Evolutionary conservation across 2,113 vertebrate genomes (phyloP).

Genomic region (Porphyrio hochstetteri): DNA sequence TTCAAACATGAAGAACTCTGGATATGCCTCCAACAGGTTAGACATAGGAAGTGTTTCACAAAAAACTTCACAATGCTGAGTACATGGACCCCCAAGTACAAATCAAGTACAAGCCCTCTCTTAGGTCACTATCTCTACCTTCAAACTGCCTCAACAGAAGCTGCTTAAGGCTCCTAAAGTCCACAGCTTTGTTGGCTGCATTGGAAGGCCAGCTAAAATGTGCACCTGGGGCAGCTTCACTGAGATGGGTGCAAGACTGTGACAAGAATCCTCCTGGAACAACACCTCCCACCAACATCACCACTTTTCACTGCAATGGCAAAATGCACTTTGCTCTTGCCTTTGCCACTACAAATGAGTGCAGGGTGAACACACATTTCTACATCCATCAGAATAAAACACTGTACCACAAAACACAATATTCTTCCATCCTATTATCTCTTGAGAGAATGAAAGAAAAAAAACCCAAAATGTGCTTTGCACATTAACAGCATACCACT

Average conservation of each 20-base stretch:
- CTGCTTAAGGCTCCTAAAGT: not conserved
- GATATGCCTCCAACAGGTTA: not conserved
- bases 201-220: not conserved
- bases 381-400: not conserved
- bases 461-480: not conserved
- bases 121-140: not conserved
- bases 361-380: not conserved
- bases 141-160: not conserved
- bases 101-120: not conserved
- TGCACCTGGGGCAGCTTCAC: not conserved
- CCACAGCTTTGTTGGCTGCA: not conserved
- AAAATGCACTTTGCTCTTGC: not conserved
- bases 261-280: not conserved
- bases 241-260: not conserved
- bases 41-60: not conserved
- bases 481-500: not conserved
- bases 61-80: not conserved
- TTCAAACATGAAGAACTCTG: not conserved
- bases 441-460: not conserved
- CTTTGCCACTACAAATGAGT: not conserved
- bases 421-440: not conserved
- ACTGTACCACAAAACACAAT: not conserved
- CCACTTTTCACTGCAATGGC: not conserved
- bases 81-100: not conserved
- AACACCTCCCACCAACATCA: not conserved